These are phyloP conservation scores for Aporophyla lueneburgensis DNA, from an alignment of 2,888 invertebrate genomes.

Conservation along the genomic window DNA sequence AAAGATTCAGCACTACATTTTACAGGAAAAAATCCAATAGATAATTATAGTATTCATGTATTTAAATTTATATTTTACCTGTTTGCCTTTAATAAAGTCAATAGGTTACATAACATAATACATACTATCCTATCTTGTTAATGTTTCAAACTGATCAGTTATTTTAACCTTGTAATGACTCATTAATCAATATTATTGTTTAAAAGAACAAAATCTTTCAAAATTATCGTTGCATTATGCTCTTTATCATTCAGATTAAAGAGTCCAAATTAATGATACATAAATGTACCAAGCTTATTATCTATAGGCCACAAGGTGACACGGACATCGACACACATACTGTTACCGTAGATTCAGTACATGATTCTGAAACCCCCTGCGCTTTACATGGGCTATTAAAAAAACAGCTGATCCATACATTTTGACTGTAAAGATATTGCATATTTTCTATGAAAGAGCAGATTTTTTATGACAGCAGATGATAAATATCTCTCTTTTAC, in stretches of 20 bases:
- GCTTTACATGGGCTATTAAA: too few species aligned
- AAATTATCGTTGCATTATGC: conserved; percentile 33
- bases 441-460: too few species aligned
- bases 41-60: conserved; percentile 7
- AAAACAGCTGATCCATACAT: too few species aligned
- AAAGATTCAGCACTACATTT: background rate
- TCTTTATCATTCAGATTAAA: conserved; percentile 11
- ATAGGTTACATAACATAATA: conserved; percentile 40
- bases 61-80: conserved; percentile 26
- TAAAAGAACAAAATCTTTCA: conserved; percentile 32
- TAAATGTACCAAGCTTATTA: background rate
- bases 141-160: conserved; percentile 37
- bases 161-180: conserved; percentile 63
- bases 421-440: too few species aligned
- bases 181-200: conserved; percentile 67
- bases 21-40: conserved; percentile 16
- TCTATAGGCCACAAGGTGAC: background rate
- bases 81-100: conserved; percentile 20
- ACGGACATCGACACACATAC: too few species aligned
- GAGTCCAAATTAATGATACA: background rate
- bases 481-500: too few species aligned
- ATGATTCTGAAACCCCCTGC: too few species aligned
- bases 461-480: too few species aligned
- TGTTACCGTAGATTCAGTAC: too few species aligned
- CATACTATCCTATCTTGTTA: conserved; percentile 24